These are phyloP conservation scores for Lissocephala sabroskyi DNA, from an alignment of 2,888 invertebrate species.

Conservation along the genomic window DNA sequence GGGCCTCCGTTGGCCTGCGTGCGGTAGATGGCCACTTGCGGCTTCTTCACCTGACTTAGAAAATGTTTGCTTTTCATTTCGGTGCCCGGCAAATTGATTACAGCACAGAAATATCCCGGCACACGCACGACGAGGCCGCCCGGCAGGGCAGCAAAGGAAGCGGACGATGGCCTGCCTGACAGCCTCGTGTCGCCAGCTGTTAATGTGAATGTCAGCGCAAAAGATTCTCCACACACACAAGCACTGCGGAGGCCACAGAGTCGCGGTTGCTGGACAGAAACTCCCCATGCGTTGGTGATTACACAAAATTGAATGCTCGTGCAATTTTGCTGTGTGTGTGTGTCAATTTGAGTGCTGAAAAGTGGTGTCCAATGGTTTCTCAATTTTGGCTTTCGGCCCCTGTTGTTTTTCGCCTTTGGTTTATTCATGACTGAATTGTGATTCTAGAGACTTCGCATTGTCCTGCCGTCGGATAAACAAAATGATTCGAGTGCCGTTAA, in stretches of 20 bases:
- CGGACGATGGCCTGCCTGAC: too few relatives aligned
- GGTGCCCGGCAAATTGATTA: slow-evolving; percentile 42
- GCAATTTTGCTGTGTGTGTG: slow-evolving; percentile 23
- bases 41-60: slow-evolving; percentile 34
- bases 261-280: too few relatives aligned
- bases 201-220: slow-evolving; percentile 38
- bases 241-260: too few relatives aligned
- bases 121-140: background rate
- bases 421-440: too few relatives aligned
- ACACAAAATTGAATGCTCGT: slow-evolving; percentile 55
- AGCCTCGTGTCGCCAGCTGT: slow-evolving; percentile 25
- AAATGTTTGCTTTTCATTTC: slow-evolving; percentile 57
- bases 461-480: too few relatives aligned
- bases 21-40: background rate
- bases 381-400: slow-evolving; percentile 34
- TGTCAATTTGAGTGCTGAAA: slow-evolving; percentile 58
- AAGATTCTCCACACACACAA: slow-evolving; percentile 51
- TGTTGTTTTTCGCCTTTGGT: slow-evolving; percentile 5
- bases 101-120: too few relatives aligned
- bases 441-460: too few relatives aligned
- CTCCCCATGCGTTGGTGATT: slow-evolving; percentile 36
- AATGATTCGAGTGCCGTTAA: too few relatives aligned
- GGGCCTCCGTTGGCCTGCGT: too few relatives aligned
- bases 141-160: background rate
- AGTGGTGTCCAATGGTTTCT: slow-evolving; percentile 55